Base-by-base conservation (phyloP, 2,888 invertebrate genomes). In the Copidosoma aretas region DNA sequence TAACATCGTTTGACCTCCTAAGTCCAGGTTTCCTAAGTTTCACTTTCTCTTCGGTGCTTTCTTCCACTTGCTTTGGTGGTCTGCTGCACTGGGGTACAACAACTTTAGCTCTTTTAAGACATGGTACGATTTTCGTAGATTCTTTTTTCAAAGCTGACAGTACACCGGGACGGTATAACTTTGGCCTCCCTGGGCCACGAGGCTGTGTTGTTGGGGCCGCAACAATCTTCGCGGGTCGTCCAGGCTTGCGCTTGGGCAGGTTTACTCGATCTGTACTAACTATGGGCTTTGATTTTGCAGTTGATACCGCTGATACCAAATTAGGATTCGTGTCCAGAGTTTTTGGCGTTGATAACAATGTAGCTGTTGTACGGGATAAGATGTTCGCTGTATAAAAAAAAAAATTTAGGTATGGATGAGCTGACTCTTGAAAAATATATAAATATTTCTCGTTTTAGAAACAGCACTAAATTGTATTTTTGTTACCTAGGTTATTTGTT, bases 161-260 rank as follows among this genome's bases (percentile, higher is more conserved):
- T 2, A 46, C 19, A 22, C 57, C 60, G 3, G 65, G 56, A 8
- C 51, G 62, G 17, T 80, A 64, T 39, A 41, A 17, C 19, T 39
- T 77, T 4, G 86, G 86, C 78, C 87, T 82, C 3, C 87, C 87
- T 0, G 87, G 86, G 12, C 86, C 85, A 63, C 86, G 85, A 0
- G 83, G 83, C 74, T 82, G 88, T 1, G 86, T 77, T 24, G 80
- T 79, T 25, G 80, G 78, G 12, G 79, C 74, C 78, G 78, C 79
- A 14, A 89, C 88, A 64, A 91, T 89, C 79, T 80, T 82, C 15
- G 89, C 88, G 64, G 91, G 90, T 71, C 91, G 86, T 0, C 91
- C 91, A 53, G 89, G 91, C 83, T 91, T 92, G 73, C 91, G 87
- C 68, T 92, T 88, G 0, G 92, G 92, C 0, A 93, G 93, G 84